phyloP scores from a whole-genome alignment of 2,113 vertebrate genomes.

The Sigmodon hispidus region DNA sequence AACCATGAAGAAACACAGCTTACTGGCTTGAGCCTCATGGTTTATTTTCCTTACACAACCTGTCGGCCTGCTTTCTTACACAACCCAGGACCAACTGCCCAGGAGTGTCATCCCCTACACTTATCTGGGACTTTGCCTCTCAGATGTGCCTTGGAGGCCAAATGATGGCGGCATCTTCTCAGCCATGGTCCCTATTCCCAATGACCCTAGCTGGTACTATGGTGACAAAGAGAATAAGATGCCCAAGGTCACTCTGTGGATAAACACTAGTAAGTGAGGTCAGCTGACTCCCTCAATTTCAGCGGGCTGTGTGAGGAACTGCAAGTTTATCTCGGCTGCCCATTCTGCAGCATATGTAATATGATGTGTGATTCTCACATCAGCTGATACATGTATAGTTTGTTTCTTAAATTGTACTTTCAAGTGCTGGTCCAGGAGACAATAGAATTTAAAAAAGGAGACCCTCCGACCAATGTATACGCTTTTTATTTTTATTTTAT shows the following conservation, averaged over 20 bases:
- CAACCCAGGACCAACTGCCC: not conserved
- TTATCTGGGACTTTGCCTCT: no score
- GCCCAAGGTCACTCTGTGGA: not conserved
- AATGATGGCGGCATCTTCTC: not conserved
- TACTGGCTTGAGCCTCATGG: not conserved
- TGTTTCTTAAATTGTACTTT: slow-evolving; percentile 20
- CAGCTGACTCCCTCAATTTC: not conserved
- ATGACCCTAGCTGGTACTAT: not conserved
- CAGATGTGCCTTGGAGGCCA: not conserved
- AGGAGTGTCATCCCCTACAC: no score
- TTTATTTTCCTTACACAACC: no score
- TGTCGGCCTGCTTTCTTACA: not conserved
- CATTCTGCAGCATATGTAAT: fast-evolving
- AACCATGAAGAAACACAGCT: not conserved
- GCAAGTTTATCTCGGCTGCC: no score
- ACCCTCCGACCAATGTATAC: slow-evolving; percentile 49
- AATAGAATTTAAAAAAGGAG: slow-evolving; percentile 11
- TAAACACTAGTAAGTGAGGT: not conserved
- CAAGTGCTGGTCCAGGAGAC: slow-evolving; percentile 1
- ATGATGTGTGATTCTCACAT: no score
- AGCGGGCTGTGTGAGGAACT: not conserved
- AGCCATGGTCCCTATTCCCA: not conserved
- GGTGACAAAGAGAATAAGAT: not conserved
- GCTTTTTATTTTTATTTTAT: slow-evolving; percentile 29
- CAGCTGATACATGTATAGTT: not conserved